phyloP scores from a whole-genome alignment of 2,113 vertebrate genomes.

The Otis tarda region DNA sequence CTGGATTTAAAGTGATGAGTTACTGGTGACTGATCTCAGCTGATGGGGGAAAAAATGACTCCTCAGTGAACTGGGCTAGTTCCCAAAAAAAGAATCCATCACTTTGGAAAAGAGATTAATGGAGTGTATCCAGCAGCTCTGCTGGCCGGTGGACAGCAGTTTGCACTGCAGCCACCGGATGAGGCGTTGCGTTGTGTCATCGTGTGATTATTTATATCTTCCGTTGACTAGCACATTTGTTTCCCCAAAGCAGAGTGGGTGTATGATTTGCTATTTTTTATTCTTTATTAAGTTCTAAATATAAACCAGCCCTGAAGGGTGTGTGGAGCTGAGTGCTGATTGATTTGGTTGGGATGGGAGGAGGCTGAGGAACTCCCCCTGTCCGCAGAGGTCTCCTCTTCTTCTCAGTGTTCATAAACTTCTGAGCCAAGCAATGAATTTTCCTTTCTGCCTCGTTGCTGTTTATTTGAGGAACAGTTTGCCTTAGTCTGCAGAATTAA shows the following conservation, averaged over 20 bases:
- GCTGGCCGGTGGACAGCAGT: neutral
- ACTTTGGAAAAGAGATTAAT: neutral
- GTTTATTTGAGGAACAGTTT: neutral
- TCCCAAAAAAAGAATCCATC: neutral
- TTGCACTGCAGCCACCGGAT: neutral
- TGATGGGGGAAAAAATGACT: conserved; percentile 22
- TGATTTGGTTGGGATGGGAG: conserved; percentile 52
- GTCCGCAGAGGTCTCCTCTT: neutral
- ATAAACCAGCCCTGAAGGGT: conserved; percentile 41
- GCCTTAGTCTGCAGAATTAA: neutral
- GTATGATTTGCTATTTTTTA: conserved; percentile 58
- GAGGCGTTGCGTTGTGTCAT: neutral
- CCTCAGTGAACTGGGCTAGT: neutral
- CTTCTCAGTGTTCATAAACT: neutral
- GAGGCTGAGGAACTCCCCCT: neutral
- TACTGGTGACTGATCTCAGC: conserved; percentile 27
- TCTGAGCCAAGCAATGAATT: conserved; percentile 2
- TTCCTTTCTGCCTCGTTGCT: neutral
- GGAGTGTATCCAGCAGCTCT: neutral
- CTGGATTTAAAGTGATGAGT: neutral
- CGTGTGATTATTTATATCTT: conserved; percentile 47
- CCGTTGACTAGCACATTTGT: conserved; percentile 34
- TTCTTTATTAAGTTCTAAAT: conserved; percentile 63
- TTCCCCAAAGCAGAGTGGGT: conserved; percentile 33
- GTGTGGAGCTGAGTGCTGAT: conserved; percentile 30